A percentile compares a stretch with the other conserved stretches of the same genome.
phyloP scores from a whole-genome alignment of 2,797 vertebrate genomes.

The Arremon aurantiirostris region DNA sequence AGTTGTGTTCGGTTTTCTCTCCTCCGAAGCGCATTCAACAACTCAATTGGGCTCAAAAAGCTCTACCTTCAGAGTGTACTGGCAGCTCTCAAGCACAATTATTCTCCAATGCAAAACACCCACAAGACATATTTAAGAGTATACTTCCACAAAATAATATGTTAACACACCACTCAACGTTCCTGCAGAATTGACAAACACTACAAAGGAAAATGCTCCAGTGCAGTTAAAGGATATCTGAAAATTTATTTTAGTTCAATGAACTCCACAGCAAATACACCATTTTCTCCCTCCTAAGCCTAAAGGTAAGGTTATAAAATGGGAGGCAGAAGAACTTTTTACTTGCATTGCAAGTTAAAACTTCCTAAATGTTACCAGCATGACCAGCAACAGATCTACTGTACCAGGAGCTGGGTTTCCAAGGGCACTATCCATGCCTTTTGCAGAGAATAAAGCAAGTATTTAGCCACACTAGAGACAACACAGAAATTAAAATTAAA shows the following conservation, averaged over 20 bases:
- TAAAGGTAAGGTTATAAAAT: background rate
- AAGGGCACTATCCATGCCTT: background rate
- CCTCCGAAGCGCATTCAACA: conserved; percentile 43
- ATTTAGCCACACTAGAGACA: background rate
- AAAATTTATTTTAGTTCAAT: conserved; percentile 3
- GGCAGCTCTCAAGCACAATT: conserved; percentile 11
- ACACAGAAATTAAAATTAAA: background rate
- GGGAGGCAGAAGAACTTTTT: background rate
- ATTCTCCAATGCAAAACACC: background rate
- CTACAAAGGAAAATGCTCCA: background rate
- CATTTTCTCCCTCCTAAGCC: background rate
- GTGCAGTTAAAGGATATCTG: background rate
- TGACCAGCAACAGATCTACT: background rate
- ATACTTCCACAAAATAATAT: background rate
- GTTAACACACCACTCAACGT: background rate
- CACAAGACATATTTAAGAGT: background rate
- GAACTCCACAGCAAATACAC: background rate
- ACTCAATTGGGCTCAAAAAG: conserved; percentile 42
- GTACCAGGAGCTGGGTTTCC: background rate
- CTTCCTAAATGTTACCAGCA: background rate
- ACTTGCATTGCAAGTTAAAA: background rate
- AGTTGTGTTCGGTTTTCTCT: conserved; percentile 39
- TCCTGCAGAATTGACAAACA: background rate
- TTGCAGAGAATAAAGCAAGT: background rate
- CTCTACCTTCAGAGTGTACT: background rate